Conservation (phyloP, 2,888 invertebrate species). For the Monochamus alternatus region DNA sequence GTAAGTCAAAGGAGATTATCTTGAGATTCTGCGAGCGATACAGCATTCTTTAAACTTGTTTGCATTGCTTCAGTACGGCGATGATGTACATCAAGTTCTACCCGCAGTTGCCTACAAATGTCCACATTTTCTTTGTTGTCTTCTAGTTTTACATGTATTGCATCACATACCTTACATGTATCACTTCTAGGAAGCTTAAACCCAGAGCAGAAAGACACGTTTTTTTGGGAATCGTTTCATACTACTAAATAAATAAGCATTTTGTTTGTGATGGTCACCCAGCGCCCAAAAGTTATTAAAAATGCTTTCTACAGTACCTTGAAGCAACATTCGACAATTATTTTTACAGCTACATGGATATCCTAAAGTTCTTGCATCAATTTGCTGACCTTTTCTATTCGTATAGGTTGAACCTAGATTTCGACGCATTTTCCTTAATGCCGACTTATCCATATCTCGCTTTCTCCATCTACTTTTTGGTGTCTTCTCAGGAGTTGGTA, state of each 20-base stretch:
- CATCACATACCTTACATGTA: conserved; percentile 47
- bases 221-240: conserved; percentile 38
- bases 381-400: conserved; percentile 22
- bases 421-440: conserved; percentile 26
- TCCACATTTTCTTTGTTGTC: not conserved
- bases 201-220: conserved; percentile 38
- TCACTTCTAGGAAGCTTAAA: conserved; percentile 51
- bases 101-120: not conserved
- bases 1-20: not conserved
- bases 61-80: not conserved
- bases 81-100: not conserved
- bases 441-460: conserved; percentile 25
- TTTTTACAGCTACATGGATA: conserved; percentile 36
- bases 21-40: not conserved
- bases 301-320: not conserved
- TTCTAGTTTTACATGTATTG: conserved; percentile 7
- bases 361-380: conserved; percentile 27
- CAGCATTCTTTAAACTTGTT: not conserved
- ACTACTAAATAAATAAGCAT: conserved; percentile 44
- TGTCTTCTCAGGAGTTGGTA: not conserved
- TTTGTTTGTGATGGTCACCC: conserved; percentile 41
- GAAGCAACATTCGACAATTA: conserved; percentile 31
- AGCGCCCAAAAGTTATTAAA: conserved; percentile 39
- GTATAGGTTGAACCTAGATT: conserved; percentile 32
- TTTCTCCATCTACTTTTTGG: conserved; percentile 21